phyloP scores from a whole-genome alignment of 37 sponge, comb jelly and placozoan species.

The Spongilla lacustris region DNA sequence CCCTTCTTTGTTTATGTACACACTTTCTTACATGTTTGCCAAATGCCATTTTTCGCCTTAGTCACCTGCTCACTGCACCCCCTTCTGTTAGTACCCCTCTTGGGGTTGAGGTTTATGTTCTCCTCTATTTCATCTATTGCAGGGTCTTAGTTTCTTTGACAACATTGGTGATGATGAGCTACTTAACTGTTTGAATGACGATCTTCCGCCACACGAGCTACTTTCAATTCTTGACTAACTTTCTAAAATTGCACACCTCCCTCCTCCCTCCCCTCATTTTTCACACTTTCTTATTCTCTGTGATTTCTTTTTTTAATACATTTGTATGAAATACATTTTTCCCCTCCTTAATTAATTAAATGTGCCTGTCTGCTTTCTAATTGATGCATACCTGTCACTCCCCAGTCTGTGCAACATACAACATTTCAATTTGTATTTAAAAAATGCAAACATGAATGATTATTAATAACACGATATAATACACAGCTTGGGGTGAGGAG shows the following conservation, averaged over 20 bases:
- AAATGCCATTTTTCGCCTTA: too few relatives aligned
- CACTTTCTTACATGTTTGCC: too few relatives aligned
- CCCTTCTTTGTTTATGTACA: too few relatives aligned
- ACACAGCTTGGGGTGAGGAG: too few relatives aligned
- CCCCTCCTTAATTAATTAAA: not conserved
- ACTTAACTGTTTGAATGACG: constrained; percentile 25
- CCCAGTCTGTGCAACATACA: not conserved
- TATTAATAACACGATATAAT: too few relatives aligned
- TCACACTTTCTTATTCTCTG: not conserved
- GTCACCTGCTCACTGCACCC: too few relatives aligned
- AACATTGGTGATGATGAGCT: constrained; percentile 30
- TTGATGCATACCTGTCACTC: not conserved
- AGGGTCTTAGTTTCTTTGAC: constrained; percentile 39
- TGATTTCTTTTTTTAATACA: not conserved
- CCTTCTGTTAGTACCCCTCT: too few relatives aligned
- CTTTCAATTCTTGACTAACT: constrained; percentile 10
- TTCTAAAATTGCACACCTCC: not conserved
- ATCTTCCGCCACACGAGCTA: constrained; percentile 38
- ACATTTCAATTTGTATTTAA: too few relatives aligned
- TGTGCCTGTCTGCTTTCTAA: not conserved
- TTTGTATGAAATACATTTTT: not conserved
- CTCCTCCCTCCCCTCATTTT: not conserved
- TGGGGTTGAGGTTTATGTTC: too few relatives aligned
- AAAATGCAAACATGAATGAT: not conserved
- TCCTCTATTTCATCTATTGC: too few relatives aligned